Evolutionary conservation across 2,888 invertebrate genomes (phyloP), one percentile per base, ranked within the genome.

Genomic region (Hemaris fuciformis): DNA sequence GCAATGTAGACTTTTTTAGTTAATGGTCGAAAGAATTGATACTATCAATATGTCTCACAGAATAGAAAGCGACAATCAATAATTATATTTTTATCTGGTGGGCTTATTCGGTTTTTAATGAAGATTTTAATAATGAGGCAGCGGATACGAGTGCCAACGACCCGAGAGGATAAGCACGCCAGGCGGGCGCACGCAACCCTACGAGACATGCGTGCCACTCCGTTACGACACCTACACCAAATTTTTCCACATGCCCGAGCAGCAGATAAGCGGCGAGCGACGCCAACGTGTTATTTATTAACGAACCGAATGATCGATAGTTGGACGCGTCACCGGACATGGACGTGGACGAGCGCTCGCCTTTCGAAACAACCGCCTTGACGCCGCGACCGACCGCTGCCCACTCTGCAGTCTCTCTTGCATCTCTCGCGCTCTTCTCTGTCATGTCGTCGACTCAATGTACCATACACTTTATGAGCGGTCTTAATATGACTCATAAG

Each of bases 271-370:
- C 89, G 80, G 84, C 85, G 82, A 83, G 77, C 87, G 88, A 91
- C 87, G 88, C 86, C 89, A 82, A 89, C 91, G 89, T 91, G 90
- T 91, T 91, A 91, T 92, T 91, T 91, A 92, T 92, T 91, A 92
- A 91, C 92, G 92, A 92, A 92, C 90, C 90, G 91, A 92, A 91
- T 92, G 92, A 92, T 92, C 91, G 92, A 92, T 92, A 90, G 92
- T 85, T 87, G 89, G 88, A 87, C 90, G 90, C 90, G 90, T 89
- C 89, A 86, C 89, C 91, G 91, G 90, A 89, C 91, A 87, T 81
- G 74, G 83, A 79, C 80, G 79, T 83, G 84, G 83, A 84, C 84
- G 84, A 81, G 78, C 77, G 80, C 76, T 53, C 74, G 88, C 87
- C 90, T 91, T 91, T 91, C 91, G 89, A 89, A 91, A 90, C 85